A percentile compares a stretch with the other conserved stretches of the same genome.
Conservation (phyloP, 1,140 invertebrate species). For the Diorhabda carinulata region DNA sequence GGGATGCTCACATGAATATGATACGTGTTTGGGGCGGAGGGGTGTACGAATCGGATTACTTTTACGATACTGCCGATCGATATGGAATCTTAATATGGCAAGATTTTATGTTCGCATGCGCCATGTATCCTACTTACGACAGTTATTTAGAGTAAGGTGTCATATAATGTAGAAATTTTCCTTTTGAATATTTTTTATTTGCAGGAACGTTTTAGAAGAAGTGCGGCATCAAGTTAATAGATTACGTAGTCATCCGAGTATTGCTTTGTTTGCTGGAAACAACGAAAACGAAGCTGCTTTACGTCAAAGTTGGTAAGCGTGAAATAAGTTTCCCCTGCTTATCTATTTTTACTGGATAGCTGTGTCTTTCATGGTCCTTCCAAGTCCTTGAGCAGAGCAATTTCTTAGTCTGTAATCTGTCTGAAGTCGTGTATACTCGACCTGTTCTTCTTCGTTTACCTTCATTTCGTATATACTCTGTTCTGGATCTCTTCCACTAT, state of each 20-base stretch:
- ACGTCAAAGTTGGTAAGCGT: slow-evolving; percentile 68
- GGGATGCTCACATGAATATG: slow-evolving; percentile 87
- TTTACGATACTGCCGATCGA: slow-evolving; percentile 82
- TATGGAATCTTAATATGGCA: slow-evolving; percentile 85
- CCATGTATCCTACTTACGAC: slow-evolving; percentile 81
- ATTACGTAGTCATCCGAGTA: slow-evolving; percentile 83
- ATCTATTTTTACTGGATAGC: too few relatives aligned
- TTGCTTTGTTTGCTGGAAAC: slow-evolving; percentile 90
- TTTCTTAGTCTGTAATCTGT: too few relatives aligned
- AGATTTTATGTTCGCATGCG: slow-evolving; percentile 97
- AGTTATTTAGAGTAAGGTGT: slow-evolving; percentile 5
- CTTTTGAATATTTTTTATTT: slow-evolving; percentile 15
- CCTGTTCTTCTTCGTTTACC: too few relatives aligned
- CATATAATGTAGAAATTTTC: neutral
- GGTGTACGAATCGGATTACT: slow-evolving; percentile 87
- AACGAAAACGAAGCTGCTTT: slow-evolving; percentile 97
- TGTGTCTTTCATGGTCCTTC: too few relatives aligned
- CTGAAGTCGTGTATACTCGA: too few relatives aligned
- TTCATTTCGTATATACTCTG: too few relatives aligned
- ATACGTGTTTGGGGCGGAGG: slow-evolving; percentile 97
- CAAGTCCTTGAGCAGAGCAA: too few relatives aligned
- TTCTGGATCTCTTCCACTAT: too few relatives aligned
- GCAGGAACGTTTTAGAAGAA: slow-evolving; percentile 64
- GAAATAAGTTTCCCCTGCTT: neutral
- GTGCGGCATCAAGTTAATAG: slow-evolving; percentile 78